Conservation (phyloP, 92 coral and sea anemone genomes). For the Meandrina meandrites region DNA sequence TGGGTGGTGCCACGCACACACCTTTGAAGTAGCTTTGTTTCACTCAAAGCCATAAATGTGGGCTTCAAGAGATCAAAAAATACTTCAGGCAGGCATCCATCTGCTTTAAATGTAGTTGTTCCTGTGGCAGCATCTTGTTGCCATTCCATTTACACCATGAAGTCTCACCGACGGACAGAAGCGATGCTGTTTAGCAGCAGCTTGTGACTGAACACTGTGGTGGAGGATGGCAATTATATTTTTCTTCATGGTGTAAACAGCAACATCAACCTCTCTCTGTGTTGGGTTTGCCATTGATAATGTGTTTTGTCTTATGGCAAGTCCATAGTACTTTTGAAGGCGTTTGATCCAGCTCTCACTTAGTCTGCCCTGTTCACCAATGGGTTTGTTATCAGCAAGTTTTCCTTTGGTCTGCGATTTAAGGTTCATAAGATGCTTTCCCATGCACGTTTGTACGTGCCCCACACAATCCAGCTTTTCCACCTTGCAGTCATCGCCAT, state of each 20-base stretch:
- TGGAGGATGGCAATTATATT: constrained; percentile 15
- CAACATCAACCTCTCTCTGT: constrained; percentile 27
- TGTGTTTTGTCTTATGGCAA: constrained; percentile 35
- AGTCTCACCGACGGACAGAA: background rate
- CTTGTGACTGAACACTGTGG: background rate
- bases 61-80: too few species aligned
- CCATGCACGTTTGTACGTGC: background rate
- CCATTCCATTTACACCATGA: background rate
- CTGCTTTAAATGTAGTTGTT: background rate
- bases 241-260: constrained; percentile 39
- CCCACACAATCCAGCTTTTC: background rate
- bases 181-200: background rate
- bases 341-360: background rate
- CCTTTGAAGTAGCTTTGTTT: too few species aligned
- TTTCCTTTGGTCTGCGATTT: background rate
- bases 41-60: too few species aligned
- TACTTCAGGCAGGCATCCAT: too few species aligned
- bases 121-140: background rate
- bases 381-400: background rate
- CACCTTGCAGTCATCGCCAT: background rate
- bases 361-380: background rate
- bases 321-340: constrained; percentile 1
- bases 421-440: background rate
- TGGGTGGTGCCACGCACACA: too few species aligned
- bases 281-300: constrained; percentile 22